Evolutionary conservation across 37 sponge, comb jelly and placozoan genomes (phyloP), one percentile per base, ranked within the genome.

Genomic region (Chondrilla cf. caribensis): DNA sequence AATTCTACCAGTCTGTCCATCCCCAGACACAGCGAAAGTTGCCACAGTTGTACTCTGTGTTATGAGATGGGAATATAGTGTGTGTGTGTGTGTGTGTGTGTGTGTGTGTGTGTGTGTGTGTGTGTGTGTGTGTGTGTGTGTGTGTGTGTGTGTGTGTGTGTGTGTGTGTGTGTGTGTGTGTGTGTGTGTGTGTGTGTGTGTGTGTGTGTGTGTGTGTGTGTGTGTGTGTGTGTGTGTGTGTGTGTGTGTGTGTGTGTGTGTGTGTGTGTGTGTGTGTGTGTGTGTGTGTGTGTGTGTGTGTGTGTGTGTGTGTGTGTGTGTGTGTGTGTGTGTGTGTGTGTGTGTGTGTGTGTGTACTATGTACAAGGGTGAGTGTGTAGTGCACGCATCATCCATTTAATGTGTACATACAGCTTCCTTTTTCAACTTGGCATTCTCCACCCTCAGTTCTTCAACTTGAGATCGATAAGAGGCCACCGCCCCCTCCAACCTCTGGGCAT

Each of bases 401-500:
- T n/a, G n/a, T n/a, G n/a, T n/a, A n/a, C n/a, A n/a, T n/a, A 62
- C 64, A 19, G 29, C 29, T 4, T 38, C 43, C 41, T 73, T 73
- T 25, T 73, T 8, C 21, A 73, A 43, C 6, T 37, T 39, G 41
- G 24, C 21, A 9, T 42, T 43, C 76, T 73, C 44, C 24, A 36
- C 15, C 1, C 21, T 73, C 42, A 73, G 43, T 39, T 73, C 38
- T n/a, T 73, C 44, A 40, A 73, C 76, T 39, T 73, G 76, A 19
- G 76, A 4, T 1, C 76, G 41, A 2, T 43, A 42, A 22, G 76
- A 43, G 44, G 44, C 76, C 21, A 43, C 44, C 18, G 86, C 82
- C 33, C 59, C 21, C 78, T 92, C 79, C 36, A 92, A 59, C 58
- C 92, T 68, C 51, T 88, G 80, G 14, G 83, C 54, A 7, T 88